A percentile compares a stretch with the other conserved stretches of the same genome.
Conservation (phyloP, 2,113 vertebrate genomes). For the Leucoraja erinaceus region DNA sequence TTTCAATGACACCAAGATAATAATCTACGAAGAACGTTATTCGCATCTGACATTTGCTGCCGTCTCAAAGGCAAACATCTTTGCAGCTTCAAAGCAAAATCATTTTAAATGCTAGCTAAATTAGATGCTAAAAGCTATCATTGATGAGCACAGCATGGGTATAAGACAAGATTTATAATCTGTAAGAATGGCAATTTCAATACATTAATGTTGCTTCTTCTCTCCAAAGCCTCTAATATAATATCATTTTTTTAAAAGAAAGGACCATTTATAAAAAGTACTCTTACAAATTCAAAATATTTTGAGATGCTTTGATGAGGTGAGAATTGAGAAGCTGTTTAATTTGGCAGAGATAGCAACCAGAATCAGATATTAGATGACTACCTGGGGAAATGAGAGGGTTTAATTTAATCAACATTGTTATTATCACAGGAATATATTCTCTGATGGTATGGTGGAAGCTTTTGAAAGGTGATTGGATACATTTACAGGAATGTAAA, state of each 20-base stretch:
- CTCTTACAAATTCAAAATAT: not conserved
- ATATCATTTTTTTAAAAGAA: not conserved
- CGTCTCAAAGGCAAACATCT: not conserved
- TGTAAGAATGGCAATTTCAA: not conserved
- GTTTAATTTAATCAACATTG: not conserved
- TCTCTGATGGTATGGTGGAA: too few relatives aligned
- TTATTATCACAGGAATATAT: not conserved
- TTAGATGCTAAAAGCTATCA: not conserved
- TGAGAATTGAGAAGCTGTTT: not conserved
- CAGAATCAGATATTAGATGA: too few relatives aligned
- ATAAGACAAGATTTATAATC: not conserved
- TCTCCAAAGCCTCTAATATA: not conserved
- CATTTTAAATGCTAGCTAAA: not conserved
- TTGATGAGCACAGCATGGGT: not conserved
- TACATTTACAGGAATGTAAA: not conserved
- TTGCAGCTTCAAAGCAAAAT: slow-evolving; percentile 2
- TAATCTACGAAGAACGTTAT: not conserved
- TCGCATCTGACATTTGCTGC: slow-evolving; percentile 7
- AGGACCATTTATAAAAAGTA: not conserved
- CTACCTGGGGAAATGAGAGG: too few relatives aligned
- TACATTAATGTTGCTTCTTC: not conserved
- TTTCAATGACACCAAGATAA: not conserved
- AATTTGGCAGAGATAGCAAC: not conserved
- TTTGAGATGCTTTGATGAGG: not conserved
- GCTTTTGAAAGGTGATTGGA: not conserved